Evolutionary conservation across 2,888 invertebrate species (phyloP).

Genomic region (Meteorus cinctellus): DNA sequence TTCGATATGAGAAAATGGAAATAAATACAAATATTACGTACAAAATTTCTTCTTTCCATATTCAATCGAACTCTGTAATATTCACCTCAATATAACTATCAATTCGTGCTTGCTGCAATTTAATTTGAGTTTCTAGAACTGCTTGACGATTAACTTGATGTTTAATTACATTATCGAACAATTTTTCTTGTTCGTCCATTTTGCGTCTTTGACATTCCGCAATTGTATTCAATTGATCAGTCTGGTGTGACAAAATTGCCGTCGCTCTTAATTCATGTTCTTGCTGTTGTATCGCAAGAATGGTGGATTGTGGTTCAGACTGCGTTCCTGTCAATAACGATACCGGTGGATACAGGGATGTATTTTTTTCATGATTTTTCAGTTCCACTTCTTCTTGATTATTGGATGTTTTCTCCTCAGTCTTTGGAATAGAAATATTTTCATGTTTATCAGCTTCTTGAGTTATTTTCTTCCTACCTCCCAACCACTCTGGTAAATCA

Average conservation of each 20-base stretch:
- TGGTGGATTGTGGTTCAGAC: constrained; percentile 63
- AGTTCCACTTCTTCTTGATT: not conserved
- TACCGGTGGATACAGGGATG: constrained; percentile 49
- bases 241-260: constrained; percentile 62
- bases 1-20: constrained; percentile 47
- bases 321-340: constrained; percentile 59
- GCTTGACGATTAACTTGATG: constrained; percentile 65
- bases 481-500: constrained; percentile 68
- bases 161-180: constrained; percentile 63
- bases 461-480: constrained; percentile 56
- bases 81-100: constrained; percentile 65
- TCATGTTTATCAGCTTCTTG: constrained; percentile 43
- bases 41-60: not conserved
- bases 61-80: not conserved
- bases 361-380: constrained; percentile 30
- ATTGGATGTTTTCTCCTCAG: constrained; percentile 38
- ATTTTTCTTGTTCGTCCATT: constrained; percentile 62
- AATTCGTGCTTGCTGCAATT: constrained; percentile 66
- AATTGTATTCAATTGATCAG: constrained; percentile 60
- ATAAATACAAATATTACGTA: constrained; percentile 18
- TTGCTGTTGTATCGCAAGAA: constrained; percentile 65
- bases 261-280: constrained; percentile 64
- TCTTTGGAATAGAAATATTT: constrained; percentile 28
- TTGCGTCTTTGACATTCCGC: constrained; percentile 60
- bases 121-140: constrained; percentile 65